phyloP scores from a whole-genome alignment of 2,113 vertebrate genomes.

The Engystomops pustulosus region DNA sequence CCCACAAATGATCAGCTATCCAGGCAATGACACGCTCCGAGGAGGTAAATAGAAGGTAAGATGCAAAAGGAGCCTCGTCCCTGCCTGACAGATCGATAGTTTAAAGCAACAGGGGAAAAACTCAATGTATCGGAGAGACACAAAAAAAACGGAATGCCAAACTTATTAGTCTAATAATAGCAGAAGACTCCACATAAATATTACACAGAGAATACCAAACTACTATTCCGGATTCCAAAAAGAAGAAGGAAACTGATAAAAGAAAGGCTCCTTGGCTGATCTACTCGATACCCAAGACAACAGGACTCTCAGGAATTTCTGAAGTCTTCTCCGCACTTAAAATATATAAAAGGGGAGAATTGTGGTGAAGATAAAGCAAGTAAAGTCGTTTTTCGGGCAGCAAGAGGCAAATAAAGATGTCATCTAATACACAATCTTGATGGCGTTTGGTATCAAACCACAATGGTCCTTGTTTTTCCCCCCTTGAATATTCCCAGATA shows the following conservation, averaged over 20 bases:
- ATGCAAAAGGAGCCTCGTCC: background rate
- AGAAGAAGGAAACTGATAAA: background rate
- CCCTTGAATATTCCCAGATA: slow-evolving; percentile 41
- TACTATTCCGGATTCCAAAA: background rate
- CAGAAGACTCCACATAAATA: background rate
- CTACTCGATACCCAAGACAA: background rate
- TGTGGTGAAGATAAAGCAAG: background rate
- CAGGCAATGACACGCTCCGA: background rate
- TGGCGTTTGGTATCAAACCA: slow-evolving; percentile 4
- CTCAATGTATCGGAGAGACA: background rate
- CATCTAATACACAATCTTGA: background rate
- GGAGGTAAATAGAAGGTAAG: background rate
- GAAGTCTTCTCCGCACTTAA: background rate
- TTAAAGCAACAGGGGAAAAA: background rate
- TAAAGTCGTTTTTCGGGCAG: background rate
- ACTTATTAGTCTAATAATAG: background rate
- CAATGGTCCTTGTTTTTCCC: background rate
- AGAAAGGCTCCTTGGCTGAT: background rate
- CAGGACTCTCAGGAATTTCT: background rate
- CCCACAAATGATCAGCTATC: slow-evolving; percentile 46
- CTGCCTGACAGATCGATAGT: background rate
- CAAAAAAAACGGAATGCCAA: background rate
- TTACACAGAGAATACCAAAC: background rate
- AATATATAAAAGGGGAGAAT: too few species aligned
- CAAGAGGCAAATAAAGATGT: background rate